Percentiles rank a stretch among this genome's conserved stretches.
phyloP scores from a whole-genome alignment of 2,113 vertebrate genomes.

The Aramus guarauna region DNA sequence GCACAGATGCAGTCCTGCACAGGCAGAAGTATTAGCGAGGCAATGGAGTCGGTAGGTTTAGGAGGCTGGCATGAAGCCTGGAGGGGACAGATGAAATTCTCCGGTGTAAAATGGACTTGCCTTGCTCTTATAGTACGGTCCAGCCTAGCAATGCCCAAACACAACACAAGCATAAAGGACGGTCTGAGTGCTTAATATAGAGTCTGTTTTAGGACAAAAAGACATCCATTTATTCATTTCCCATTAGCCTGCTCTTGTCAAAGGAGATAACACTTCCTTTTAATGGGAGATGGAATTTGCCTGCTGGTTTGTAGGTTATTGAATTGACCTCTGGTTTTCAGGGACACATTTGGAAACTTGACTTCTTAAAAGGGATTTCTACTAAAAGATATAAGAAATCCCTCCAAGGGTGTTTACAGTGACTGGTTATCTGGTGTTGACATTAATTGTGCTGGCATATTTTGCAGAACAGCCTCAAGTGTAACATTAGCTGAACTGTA shows the following conservation, averaged over 20 bases:
- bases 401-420: slow-evolving; percentile 46
- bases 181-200: not conserved
- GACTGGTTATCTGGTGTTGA: slow-evolving; percentile 48
- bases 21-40: not conserved
- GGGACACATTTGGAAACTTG: slow-evolving; percentile 45
- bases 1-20: not conserved
- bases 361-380: slow-evolving; percentile 47
- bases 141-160: not conserved
- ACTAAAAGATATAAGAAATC: slow-evolving; percentile 33
- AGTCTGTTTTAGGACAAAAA: not conserved
- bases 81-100: not conserved
- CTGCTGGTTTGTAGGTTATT: not conserved
- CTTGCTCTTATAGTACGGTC: not conserved
- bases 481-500: slow-evolving; percentile 45
- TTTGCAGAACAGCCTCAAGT: slow-evolving; percentile 54
- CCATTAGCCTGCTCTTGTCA: slow-evolving; percentile 16
- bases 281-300: slow-evolving; percentile 7
- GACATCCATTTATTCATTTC: not conserved
- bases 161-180: not conserved
- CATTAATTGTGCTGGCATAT: slow-evolving; percentile 55
- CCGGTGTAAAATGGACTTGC: not conserved
- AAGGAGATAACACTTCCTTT: slow-evolving; percentile 8
- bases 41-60: not conserved
- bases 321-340: slow-evolving; percentile 41
- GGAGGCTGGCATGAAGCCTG: not conserved